These are phyloP conservation scores for Cricetomys ansorgei DNA, from an alignment of 2,113 vertebrate species.

Conservation along the genomic window DNA sequence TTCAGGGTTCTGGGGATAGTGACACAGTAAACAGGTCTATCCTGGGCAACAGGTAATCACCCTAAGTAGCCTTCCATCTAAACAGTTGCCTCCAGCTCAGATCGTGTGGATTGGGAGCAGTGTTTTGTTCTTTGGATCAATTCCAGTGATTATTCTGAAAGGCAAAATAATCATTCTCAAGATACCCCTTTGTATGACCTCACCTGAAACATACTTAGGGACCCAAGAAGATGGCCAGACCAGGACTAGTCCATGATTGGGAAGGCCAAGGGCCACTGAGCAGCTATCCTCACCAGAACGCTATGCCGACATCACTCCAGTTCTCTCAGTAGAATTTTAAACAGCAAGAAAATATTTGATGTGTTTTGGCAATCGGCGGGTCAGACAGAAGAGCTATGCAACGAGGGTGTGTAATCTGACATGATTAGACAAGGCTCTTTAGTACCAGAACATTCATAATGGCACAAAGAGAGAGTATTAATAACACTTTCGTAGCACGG, in stretches of 20 bases:
- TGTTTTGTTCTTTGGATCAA: constrained; percentile 37
- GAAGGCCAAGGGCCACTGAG: not conserved
- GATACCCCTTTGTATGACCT: not conserved
- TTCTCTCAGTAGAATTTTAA: constrained; percentile 82
- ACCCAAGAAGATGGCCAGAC: not conserved
- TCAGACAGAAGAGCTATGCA: constrained; percentile 91
- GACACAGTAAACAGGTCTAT: not conserved
- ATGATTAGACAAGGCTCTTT: constrained; percentile 99
- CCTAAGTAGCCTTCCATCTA: not conserved
- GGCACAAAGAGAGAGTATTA: constrained; percentile 96
- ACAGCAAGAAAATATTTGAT: constrained; percentile 81
- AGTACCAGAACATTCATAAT: constrained; percentile 94
- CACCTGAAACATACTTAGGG: constrained; percentile 17
- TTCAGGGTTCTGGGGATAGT: not conserved
- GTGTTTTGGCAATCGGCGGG: constrained; percentile 87
- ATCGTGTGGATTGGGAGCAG: not conserved
- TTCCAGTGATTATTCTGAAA: constrained; percentile 48
- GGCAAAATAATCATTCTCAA: constrained; percentile 13
- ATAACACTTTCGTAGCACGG: constrained; percentile 93
- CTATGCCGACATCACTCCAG: constrained; percentile 83
- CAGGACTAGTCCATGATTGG: not conserved
- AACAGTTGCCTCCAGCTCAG: not conserved
- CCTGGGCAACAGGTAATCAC: constrained; percentile 19
- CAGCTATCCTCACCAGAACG: constrained; percentile 57
- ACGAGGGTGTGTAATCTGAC: constrained; percentile 94